Base-by-base conservation (phyloP, 2,888 invertebrate genomes). In the Morpho deidamia region DNA sequence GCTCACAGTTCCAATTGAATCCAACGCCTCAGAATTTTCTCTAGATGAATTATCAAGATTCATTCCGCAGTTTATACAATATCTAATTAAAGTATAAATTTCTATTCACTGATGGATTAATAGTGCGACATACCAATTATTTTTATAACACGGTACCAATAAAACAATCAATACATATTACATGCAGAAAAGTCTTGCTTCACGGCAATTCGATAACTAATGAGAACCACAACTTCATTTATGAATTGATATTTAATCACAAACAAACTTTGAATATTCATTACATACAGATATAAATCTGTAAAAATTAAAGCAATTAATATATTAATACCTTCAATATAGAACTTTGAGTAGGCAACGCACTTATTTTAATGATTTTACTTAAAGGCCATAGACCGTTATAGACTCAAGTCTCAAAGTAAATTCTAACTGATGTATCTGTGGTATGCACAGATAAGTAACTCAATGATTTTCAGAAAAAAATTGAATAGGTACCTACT, bases 11-110 rank as follows among this genome's bases (percentile, higher is more conserved):
- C 81, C 76, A 58, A 84, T 74, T 49, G 79, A 76, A 65, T 89
- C 88, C 53, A 82, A 68, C 37, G 82, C 76, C 78, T 88, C 88
- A 40, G 83, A 78, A 70, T 84, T 87, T 68, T 89, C 89, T 76
- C 83, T 83, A 45, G 86, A 79, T 11, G 85, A 80, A 68, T 80
- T 87, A 72, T 88, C 87, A 64, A 83, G 71, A 86, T 86, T 87
- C 88, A 89, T 88, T 67, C 77, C 83, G 83, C 67, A 67, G 50
- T 68, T 65, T 59, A 66, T 61, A 45, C 62, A 50, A 51, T 61
- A 58, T 57, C 54, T 55, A 37, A 62, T 56, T 43, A 56, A 54
- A 51, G 60, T 56, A 56, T 54, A 58, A 64, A 65, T 39, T 57
- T 50, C 55, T 56, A 56, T 45, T 53, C 58, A 40, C 33, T 62